A percentile compares a stretch with the other conserved stretches of the same genome.
Conservation (phyloP, 2,888 invertebrate genomes). For the Fragum fragum region DNA sequence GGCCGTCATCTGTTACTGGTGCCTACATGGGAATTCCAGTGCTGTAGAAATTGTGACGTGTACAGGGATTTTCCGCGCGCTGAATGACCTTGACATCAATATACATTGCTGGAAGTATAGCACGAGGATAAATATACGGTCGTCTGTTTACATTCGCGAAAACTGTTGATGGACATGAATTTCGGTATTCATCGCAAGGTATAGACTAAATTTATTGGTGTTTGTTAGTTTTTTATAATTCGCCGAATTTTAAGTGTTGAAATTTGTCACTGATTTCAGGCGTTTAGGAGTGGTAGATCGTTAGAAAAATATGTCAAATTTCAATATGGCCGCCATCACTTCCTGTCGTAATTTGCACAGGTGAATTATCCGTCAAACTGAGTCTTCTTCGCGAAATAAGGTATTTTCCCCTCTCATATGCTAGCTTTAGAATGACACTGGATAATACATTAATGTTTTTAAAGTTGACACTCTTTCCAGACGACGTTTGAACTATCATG, state of each 20-base stretch:
- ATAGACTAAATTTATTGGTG: too few relatives aligned
- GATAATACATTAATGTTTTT: too few relatives aligned
- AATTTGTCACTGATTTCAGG: background rate
- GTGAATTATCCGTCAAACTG: conserved; percentile 26
- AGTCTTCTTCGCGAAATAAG: too few relatives aligned
- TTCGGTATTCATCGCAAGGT: conserved; percentile 30
- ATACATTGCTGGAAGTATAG: conserved; percentile 51
- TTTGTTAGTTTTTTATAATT: background rate
- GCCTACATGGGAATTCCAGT: too few relatives aligned
- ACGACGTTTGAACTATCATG: too few relatives aligned
- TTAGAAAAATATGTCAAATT: conserved; percentile 72
- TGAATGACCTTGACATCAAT: conserved; percentile 60
- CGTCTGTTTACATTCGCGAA: conserved; percentile 54
- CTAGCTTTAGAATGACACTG: too few relatives aligned
- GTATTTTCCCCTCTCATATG: too few relatives aligned
- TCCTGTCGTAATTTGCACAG: conserved; percentile 69
- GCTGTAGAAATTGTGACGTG: conserved; percentile 17
- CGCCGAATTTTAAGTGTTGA: too few relatives aligned
- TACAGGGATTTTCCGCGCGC: conserved; percentile 59
- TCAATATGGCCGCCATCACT: conserved; percentile 77
- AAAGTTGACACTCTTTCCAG: too few relatives aligned
- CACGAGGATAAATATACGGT: conserved; percentile 57
- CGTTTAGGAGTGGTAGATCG: conserved; percentile 9
- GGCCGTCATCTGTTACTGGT: too few relatives aligned
- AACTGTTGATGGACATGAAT: conserved; percentile 38